phyloP scores from a whole-genome alignment of 2,888 invertebrate species.

The Athalia cordata region DNA sequence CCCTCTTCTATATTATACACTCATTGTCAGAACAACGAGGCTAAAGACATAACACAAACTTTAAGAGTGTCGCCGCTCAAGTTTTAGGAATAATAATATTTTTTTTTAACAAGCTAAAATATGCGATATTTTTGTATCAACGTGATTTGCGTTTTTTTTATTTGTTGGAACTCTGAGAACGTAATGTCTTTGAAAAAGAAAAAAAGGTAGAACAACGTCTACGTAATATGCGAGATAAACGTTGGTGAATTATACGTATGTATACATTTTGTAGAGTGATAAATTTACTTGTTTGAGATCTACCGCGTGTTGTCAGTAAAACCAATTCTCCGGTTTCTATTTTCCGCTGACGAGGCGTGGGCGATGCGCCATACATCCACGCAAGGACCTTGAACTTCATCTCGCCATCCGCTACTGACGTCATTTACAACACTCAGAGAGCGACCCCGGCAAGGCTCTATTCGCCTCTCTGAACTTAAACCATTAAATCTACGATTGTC shows the following conservation, averaged over 20 bases:
- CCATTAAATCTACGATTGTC: neutral
- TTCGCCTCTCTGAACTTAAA: constrained; percentile 25
- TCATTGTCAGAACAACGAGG: neutral
- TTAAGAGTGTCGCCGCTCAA: neutral
- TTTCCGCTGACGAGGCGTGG: constrained; percentile 64
- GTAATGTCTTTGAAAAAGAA: too few species aligned
- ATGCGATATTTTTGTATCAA: neutral
- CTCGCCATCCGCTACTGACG: constrained; percentile 66
- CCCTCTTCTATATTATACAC: too few species aligned
- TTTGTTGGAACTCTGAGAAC: neutral
- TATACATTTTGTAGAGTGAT: neutral
- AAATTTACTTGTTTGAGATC: neutral
- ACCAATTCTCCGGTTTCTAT: constrained; percentile 63
- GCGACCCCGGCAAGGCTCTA: neutral
- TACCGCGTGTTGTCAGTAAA: constrained; percentile 51
- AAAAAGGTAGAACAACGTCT: too few species aligned
- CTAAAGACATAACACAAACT: constrained; percentile 5
- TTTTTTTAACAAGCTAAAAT: neutral
- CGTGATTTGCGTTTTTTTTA: neutral
- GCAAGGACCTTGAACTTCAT: constrained; percentile 72
- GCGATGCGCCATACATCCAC: constrained; percentile 60
- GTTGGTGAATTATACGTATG: too few species aligned
- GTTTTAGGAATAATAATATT: constrained; percentile 8
- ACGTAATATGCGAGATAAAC: too few species aligned
- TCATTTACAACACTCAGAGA: constrained; percentile 55